Base-by-base conservation (phyloP, 2,888 invertebrate genomes). In the Melitaea athalia region DNA sequence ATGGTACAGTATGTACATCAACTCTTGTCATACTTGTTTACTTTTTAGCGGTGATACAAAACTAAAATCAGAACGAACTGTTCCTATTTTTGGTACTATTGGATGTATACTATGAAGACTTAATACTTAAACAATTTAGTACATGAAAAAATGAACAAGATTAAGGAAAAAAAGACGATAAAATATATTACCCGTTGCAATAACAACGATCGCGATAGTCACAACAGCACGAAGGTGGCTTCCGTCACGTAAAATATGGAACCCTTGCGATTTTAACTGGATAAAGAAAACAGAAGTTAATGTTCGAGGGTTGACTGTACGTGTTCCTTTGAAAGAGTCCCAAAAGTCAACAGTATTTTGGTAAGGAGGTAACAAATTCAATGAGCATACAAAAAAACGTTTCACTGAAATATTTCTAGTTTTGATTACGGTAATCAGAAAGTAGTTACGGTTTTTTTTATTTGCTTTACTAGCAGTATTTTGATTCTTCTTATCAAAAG, bases 201-300 rank as follows among this genome's bases (percentile, higher is more conserved):
- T 62, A 52, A 68, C 59, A 64, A 17, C 50, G 65, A 65, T 65
- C 71, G 59, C 63, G 71, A 69, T 69, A 71, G 69, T 71, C 64
- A 59, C 53, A 67, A 63, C 55, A 63, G 74, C 75, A 74, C 72
- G 71, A 75, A 68, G 65, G 64, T 63, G 59, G 67, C 38, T 64
- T 50, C 50, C 52, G 75, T 74, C 75, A 75, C 75, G 75, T 75
- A 75, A 75, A 75, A 75, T 72, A 74, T 74, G 68, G 68, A 75
- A 68, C 43, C 59, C 65, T 65, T 55, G 60, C 61, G 53, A 63
- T 65, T 70, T 64, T 67, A 68, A 70, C 55, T 57, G 47, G 63
- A 68, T 65, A 68, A 70, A 65, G 68, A 59, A 68, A 68, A 60
- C 59, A 49, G 52, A 11, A 43, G 61, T 55, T 67, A 57, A 57